Base-by-base conservation (phyloP, 2,888 invertebrate species). In the Perithous albicinctus region DNA sequence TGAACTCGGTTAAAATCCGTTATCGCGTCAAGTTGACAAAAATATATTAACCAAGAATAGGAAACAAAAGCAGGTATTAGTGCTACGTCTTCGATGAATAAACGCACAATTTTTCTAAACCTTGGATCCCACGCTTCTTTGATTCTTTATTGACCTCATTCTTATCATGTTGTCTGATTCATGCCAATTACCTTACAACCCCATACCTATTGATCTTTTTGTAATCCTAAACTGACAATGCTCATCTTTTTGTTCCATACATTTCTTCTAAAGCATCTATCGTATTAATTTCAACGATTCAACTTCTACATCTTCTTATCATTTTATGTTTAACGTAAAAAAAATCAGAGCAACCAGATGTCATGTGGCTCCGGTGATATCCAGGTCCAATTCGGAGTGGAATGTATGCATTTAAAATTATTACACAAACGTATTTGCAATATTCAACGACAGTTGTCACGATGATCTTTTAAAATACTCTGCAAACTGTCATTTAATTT, bases 51-150 rank as follows among this genome's bases (percentile, higher is more conserved):
- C 15, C 18, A 48, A 66, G 15, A 76, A 64, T 18, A 63, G 51
- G 56, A 73, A n/a, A n/a, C n/a, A 78, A 70, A 79, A 38, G 84
- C 80, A 85, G 85, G 84, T 84, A 86, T 78, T 85, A 88, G 87
- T 87, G 85, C 86, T 87, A 89, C 89, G 89, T 91, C 90, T 91
- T 89, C 89, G 89, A 89, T 90, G 72, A 92, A 92, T 92, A 92
- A 92, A 92, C 92, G 92, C 91, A 92, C 92, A 92, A 91, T 90
- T 92, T 91, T 92, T 92, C 90, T 91, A 89, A 92, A 91, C 87
- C 88, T 88, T 90, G 87, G 87, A 88, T 88, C 85, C 89, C 87
- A 66, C 87, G 88, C 86, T 90, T 90, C 86, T 86, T 86, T 83
- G 26, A 80, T 80, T 79, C 74, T 83, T 81, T 79, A 78, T 80